Evolutionary conservation across 2,113 vertebrate genomes (phyloP).

Genomic region (Protomyctophum bolini): DNA sequence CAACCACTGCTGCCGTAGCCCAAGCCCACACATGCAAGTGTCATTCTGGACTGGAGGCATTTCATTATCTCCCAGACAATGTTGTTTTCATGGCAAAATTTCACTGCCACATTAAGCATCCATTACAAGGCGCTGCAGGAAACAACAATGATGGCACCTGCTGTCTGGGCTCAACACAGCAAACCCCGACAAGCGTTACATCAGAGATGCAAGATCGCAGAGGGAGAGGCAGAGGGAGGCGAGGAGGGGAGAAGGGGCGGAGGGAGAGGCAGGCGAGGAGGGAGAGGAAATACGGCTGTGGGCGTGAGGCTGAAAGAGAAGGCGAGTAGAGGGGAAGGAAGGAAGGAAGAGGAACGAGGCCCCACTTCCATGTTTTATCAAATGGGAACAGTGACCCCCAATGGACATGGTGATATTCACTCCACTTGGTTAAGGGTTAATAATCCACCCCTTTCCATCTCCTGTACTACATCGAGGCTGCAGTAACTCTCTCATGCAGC

Average conservation of each 20-base stretch:
- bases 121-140: constrained; percentile 65
- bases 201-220: constrained; percentile 66
- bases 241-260: constrained; percentile 30
- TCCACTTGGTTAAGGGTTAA: constrained; percentile 59
- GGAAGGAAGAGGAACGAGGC: constrained; percentile 6
- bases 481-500: constrained; percentile 56
- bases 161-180: constrained; percentile 40
- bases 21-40: constrained; percentile 31
- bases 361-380: constrained; percentile 38
- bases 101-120: constrained; percentile 69
- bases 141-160: constrained; percentile 54
- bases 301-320: neutral
- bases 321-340: neutral
- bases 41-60: constrained; percentile 40
- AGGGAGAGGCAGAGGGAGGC: constrained; percentile 1
- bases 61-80: constrained; percentile 61
- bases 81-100: constrained; percentile 62
- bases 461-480: constrained; percentile 18
- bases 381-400: constrained; percentile 83
- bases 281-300: neutral
- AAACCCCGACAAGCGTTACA: constrained; percentile 48
- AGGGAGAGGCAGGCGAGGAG: neutral
- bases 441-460: neutral
- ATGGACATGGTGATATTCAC: constrained; percentile 58
- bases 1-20: constrained; percentile 25